These are phyloP conservation scores for Drosophila rhopaloa DNA, from an alignment of 1,140 invertebrate species.

Conservation along the genomic window DNA sequence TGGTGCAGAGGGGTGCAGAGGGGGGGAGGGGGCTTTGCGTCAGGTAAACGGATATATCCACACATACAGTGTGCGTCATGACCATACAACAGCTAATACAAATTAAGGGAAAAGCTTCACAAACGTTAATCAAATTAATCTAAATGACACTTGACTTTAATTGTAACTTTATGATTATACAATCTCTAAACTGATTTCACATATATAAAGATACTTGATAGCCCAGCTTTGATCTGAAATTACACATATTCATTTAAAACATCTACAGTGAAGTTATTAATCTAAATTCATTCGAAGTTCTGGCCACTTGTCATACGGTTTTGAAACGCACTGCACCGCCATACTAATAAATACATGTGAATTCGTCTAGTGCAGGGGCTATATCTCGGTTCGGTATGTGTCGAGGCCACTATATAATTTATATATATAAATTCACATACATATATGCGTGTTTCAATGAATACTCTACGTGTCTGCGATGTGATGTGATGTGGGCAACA, in stretches of 20 bases:
- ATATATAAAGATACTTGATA: no score
- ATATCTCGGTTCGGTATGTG: conserved; percentile 25
- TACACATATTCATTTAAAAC: no score
- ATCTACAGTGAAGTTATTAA: neutral
- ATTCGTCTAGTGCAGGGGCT: conserved; percentile 45
- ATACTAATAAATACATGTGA: conserved; percentile 4
- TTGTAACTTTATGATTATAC: no score
- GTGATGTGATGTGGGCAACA: conserved; percentile 46
- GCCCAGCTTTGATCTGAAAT: no score
- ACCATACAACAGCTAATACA: no score
- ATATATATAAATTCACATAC: conserved; percentile 9
- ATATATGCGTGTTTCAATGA: conserved; percentile 6
- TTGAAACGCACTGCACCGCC: conserved; percentile 3
- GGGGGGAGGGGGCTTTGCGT: conserved; percentile 25
- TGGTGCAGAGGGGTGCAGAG: conserved; percentile 8
- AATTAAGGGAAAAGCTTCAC: no score
- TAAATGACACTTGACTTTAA: no score
- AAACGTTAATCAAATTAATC: no score
- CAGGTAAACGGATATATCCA: conserved; percentile 55
- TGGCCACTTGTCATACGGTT: neutral
- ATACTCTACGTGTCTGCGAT: conserved; percentile 9
- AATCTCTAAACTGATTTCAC: no score
- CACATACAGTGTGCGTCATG: conserved; percentile 14
- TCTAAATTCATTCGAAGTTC: neutral
- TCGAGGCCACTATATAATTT: conserved; percentile 56